Evolutionary conservation across 1,140 invertebrate species (phyloP), one percentile per base, ranked within the genome.

Genomic region (Euura saliciscinereae): DNA sequence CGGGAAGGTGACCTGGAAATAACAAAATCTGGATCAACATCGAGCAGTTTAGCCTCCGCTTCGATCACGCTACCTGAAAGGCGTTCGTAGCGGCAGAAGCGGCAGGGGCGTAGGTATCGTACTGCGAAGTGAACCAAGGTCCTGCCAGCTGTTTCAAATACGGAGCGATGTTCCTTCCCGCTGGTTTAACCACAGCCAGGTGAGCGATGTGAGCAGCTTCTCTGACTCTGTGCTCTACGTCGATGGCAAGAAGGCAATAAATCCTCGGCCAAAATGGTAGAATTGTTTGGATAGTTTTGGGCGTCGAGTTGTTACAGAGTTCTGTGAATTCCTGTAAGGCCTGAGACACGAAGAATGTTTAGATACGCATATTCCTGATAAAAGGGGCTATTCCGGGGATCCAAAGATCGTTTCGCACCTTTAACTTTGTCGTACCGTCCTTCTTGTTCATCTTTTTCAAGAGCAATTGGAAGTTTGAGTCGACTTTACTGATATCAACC

Each of bases 401-500:
- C 2, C 69, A 64, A 69, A 28, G 10, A 2, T 3, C 66, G 8
- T 28, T 28, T 68, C 7, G 59, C 44, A 94, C 94, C 88, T 97
- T 97, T 46, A 93, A 89, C 85, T 95, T 97, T 4, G 96, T 98
- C 2, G 91, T 92, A 3, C 91, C 85, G 91, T 97, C 95, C 83
- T 95, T 96, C 83, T 98, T 98, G 43, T 90, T 91, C 86, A 97
- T 90, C 86, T 94, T 94, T 72, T 93, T 93, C 13, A 94, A 83
- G 44, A 92, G 88, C 6, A 94, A 79, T 78, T 92, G 91, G 79
- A 92, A 91, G 78, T 89, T 89, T 13, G 89, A 84, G 79, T 90
- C 89, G n/a, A 93, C 84, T 72, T 85, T 88, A 4, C 88, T 86
- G 71, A 86, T 84, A 74, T 91, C 91, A 65, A 90, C 80, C 67